Evolutionary conservation across 2,888 invertebrate genomes (phyloP), one percentile per base, ranked within the genome.

Genomic region (Eilema griseolum): DNA sequence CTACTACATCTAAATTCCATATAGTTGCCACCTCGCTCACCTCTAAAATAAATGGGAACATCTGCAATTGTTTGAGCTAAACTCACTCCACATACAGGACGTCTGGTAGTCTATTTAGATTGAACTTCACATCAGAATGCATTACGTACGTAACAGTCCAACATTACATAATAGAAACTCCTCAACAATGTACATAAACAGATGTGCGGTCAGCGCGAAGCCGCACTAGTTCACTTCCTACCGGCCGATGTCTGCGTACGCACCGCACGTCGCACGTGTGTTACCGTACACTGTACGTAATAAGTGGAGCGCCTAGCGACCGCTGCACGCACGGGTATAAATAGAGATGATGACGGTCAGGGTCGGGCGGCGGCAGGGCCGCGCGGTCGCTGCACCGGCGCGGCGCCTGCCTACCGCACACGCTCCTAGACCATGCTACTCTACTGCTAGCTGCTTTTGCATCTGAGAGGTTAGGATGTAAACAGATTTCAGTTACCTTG

Each of bases 281-380:
- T 59, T 23, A 37, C 33, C 4, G 57, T 11, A 60, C 60, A 46
- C 59, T 70, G 52, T 64, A 67, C 74, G 73, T 78, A 69, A 71
- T 71, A 72, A 75, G 69, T 75, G 72, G 76, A 70, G 74, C 76
- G 81, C 78, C 80, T 77, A 67, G 82, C 81, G 78, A 83, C 81
- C 74, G 75, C 78, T 80, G 78, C 80, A 81, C 74, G 77, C 73
- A 70, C 82, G 83, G 72, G 82, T 91, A 90, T 89, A 87, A 88
- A 91, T 92, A 91, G 90, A 83, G 78, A 73, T 88, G 90, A 89
- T 84, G 82, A 77, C 86, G 89, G 89, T 88, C 89, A 89, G 81
- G 91, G 91, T 86, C 92, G 88, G 82, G 85, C 82, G 88, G 85
- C 80, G 67, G 26, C 60, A 23, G 60, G 26, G 67, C 69, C 80